A percentile compares a stretch with the other conserved stretches of the same genome.
These are phyloP conservation scores for Calliphora vicina DNA, from an alignment of 1,140 invertebrate species.

Conservation along the genomic window DNA sequence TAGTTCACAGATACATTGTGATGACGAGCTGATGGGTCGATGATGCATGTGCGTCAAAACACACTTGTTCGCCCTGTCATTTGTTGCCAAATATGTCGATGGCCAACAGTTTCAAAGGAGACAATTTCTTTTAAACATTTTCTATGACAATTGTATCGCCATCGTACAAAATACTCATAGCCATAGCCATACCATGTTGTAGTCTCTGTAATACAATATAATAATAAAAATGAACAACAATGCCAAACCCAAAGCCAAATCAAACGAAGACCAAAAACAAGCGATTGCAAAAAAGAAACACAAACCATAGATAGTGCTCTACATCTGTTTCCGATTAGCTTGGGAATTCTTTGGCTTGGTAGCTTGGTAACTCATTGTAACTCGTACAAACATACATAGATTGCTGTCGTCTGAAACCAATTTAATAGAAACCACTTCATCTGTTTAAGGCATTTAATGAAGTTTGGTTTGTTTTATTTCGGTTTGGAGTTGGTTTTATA, in stretches of 20 bases:
- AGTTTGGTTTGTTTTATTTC: neutral
- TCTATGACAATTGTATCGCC: neutral
- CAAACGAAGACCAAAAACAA: neutral
- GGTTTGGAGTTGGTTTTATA: neutral
- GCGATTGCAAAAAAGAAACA: no score
- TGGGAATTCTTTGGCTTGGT: neutral
- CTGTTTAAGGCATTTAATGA: constrained; percentile 13
- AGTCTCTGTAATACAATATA: neutral
- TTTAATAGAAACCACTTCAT: constrained; percentile 14
- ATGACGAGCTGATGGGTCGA: neutral
- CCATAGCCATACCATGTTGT: neutral
- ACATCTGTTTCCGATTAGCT: constrained; percentile 15
- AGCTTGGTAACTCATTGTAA: no score
- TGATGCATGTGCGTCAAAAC: constrained; percentile 12
- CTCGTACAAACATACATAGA: no score
- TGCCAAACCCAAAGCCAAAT: neutral
- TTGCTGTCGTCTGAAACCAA: neutral
- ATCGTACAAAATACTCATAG: no score
- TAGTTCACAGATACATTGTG: neutral
- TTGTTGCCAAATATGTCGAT: neutral
- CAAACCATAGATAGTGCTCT: neutral
- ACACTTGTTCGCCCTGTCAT: constrained; percentile 15
- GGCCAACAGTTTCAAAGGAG: neutral
- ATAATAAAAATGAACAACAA: neutral
- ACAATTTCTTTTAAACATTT: neutral